Base-by-base conservation (phyloP, 1,140 invertebrate species). In the Drosophila miranda region DNA sequence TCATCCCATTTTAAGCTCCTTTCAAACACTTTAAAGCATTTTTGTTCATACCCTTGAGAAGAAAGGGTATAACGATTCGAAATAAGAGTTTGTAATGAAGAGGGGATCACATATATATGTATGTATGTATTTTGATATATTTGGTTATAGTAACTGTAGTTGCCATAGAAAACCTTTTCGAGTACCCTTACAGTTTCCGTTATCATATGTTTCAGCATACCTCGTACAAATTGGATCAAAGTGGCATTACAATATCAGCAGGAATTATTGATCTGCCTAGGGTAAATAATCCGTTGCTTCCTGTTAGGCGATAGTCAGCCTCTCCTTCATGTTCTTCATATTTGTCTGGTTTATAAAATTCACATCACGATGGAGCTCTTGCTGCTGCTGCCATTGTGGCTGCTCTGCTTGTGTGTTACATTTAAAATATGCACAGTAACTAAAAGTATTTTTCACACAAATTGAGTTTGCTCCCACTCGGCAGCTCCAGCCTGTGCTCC, bases 361-460 rank as follows among this genome's bases (percentile, higher is more conserved):
- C 63, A 62, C 53, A 69, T 59, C 54, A 43, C 57, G 55, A 19
- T 67, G 69, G 42, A 70, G 56, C 49, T 59, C 49, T 53, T 83
- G 60, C 45, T 45, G 60, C 60, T 68, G 78, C 46, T 38, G 34
- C 34, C 4, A 30, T 9, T 58, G 46, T 45, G 50, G 54, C n/a
- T 74, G 57, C 43, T 74, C 59, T 83, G 63, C 49, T 48, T 57
- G 56, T 63, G 78, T 50, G 68, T 77, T 80, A 77, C 78, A 71
- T 86, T 77, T 86, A 81, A 80, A 81, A 81, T 73, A 87, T 86
- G 77, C 74, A 87, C 73, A 78, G 73, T 75, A 84, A 86, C 81
- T 86, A 81, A 86, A 81, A 86, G 81, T 81, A 78, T 78, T 81
- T 81, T 84, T 77, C 77, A 81, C 77, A 77, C 77, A 86, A 86